phyloP scores from a whole-genome alignment of 2,888 invertebrate genomes.

The Portevinia maculata region DNA sequence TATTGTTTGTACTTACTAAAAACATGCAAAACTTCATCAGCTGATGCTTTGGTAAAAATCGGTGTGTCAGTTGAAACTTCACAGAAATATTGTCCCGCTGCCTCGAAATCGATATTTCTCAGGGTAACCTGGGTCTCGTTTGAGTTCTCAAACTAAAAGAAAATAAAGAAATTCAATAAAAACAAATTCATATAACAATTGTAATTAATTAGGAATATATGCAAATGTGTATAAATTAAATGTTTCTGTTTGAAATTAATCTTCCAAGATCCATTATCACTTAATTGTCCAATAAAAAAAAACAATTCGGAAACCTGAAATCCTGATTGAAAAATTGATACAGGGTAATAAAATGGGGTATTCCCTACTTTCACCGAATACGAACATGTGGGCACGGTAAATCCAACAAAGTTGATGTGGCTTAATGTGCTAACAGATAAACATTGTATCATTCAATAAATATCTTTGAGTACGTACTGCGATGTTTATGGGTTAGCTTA shows the following conservation, averaged over 20 bases:
- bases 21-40: conserved; percentile 89
- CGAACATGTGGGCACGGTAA: no score
- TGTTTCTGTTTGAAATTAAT: not conserved
- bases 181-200: not conserved
- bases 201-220: not conserved
- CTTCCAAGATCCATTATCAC: not conserved
- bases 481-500: no score
- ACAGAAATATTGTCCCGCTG: conserved; percentile 91
- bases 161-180: not conserved
- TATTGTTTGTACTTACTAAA: conserved; percentile 88
- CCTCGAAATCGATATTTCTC: conserved; percentile 89
- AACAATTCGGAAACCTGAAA: not conserved
- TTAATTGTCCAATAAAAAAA: no score
- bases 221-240: not conserved
- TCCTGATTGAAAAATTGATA: no score
- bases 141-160: conserved; percentile 80
- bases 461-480: no score
- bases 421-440: no score
- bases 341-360: no score
- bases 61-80: conserved; percentile 92
- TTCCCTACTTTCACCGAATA: no score
- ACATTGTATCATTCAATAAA: no score
- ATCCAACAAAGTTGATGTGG: no score
- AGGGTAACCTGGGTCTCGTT: conserved; percentile 83
- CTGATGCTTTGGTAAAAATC: conserved; percentile 91